Base-by-base conservation (phyloP, 35 echinoderm and acorn worm species). In the Strongylocentrotus purpuratus region DNA sequence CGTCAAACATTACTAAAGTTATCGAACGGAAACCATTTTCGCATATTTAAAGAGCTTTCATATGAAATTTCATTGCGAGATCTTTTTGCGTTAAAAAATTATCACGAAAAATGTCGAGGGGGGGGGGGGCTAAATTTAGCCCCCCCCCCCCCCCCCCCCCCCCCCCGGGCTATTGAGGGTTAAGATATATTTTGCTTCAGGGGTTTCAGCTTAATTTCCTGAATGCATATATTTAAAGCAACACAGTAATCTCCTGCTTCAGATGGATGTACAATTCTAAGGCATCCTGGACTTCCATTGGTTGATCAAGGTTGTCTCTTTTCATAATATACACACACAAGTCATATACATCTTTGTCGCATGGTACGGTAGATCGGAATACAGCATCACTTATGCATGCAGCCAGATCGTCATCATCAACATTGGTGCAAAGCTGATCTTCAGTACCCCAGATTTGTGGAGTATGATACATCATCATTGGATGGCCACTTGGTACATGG, bases 261-360 rank as follows among this genome's bases (percentile, higher is more conserved):
- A 65, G 60, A 65, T 65, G 60, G 20, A 65, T 65, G 60, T 65
- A 65, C 60, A 65, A 25, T 65, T 65, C 60, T 65, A 65, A 65
- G 60, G 60, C 60, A 65, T 65, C 15, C 60, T 65, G 60, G 60
- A 65, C 13, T 65, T 65, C 60, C 20, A 17, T 65, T 25, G 60
- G 60, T 65, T 65, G 60, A 65, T 65, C 60, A 65, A 65, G 60
- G 60, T 65, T 65, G 60, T 65, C 60, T 65, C 60, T 65, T 20
- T 65, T 65, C 60, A 65, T 65, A 65, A 65, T 65, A 94, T 12
- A 86, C 94, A 65, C 60, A 65, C 93, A 94, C 96, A 96, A 65
- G 25, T 96, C 91, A 94, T 94, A 96, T 18, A 96, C 96, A 94
- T 96, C 96, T 61, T 85, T 46, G 59, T 96, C 94, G 94, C 96